Conservation (phyloP, 2,797 vertebrate genomes). For the Alca torda region DNA sequence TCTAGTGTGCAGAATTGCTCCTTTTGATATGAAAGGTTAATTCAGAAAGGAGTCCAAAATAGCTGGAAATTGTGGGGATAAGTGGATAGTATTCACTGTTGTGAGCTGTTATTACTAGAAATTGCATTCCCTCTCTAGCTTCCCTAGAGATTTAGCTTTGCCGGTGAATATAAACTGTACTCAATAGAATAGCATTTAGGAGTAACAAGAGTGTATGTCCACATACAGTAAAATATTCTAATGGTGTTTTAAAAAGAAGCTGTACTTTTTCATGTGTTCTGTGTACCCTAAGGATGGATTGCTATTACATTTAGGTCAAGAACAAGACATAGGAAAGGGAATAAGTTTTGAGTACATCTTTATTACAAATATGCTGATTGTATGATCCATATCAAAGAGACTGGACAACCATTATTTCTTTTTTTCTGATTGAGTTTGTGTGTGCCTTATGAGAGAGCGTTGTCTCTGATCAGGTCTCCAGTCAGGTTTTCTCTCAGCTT, state of each 20-base stretch:
- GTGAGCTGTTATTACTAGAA: constrained; percentile 86
- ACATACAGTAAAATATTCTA: constrained; percentile 81
- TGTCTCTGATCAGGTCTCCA: background rate
- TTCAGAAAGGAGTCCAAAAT: constrained; percentile 87
- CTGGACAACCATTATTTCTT: constrained; percentile 29
- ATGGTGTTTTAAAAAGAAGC: constrained; percentile 76
- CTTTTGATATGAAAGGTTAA: constrained; percentile 89
- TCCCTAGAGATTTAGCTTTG: constrained; percentile 79
- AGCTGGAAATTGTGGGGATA: constrained; percentile 85
- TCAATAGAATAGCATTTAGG: constrained; percentile 79
- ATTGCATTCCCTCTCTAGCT: constrained; percentile 82
- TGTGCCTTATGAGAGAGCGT: background rate
- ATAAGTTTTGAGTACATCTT: constrained; percentile 68
- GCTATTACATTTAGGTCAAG: constrained; percentile 74
- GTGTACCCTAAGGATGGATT: constrained; percentile 73
- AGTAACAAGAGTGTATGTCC: constrained; percentile 81
- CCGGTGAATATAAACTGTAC: constrained; percentile 82
- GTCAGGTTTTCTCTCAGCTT: background rate
- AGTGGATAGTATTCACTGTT: constrained; percentile 85
- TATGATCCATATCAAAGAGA: constrained; percentile 39
- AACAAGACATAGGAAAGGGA: constrained; percentile 64
- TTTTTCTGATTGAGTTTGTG: constrained; percentile 20
- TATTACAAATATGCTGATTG: constrained; percentile 56
- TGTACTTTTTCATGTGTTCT: constrained; percentile 73
- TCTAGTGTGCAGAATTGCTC: constrained; percentile 86